Percentiles rank a stretch among this genome's conserved stretches.
Conservation (phyloP, 2,888 invertebrate species). For the Andrena trimmerana region DNA sequence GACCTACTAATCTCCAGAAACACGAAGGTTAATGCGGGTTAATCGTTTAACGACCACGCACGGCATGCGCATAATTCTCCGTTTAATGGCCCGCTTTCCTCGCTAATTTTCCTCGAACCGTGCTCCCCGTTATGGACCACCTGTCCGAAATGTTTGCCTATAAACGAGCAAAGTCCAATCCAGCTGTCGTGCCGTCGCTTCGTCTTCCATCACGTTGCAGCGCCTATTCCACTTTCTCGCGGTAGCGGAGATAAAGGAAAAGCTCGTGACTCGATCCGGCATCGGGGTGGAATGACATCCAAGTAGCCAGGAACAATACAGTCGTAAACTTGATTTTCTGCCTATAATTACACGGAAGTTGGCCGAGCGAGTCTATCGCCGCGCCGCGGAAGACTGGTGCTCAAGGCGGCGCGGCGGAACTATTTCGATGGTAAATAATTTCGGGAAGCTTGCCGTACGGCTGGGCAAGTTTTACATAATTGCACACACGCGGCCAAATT, state of each 20-base stretch:
- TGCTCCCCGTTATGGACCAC: slow-evolving; percentile 48
- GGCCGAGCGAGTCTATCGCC: neutral
- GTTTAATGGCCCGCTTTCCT: slow-evolving; percentile 56
- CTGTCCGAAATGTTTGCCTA: slow-evolving; percentile 46
- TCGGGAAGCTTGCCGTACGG: slow-evolving; percentile 35
- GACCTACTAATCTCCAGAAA: slow-evolving; percentile 38
- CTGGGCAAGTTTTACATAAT: slow-evolving; percentile 54
- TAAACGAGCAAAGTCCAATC: slow-evolving; percentile 31
- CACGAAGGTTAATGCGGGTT: slow-evolving; percentile 43
- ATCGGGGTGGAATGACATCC: neutral
- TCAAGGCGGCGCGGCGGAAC: slow-evolving; percentile 28
- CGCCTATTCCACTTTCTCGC: neutral
- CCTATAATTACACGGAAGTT: neutral
- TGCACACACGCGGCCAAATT: slow-evolving; percentile 53
- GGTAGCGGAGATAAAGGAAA: too few species aligned
- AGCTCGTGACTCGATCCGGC: neutral
- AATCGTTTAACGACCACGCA: slow-evolving; percentile 45
- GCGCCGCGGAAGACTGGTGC: slow-evolving; percentile 5
- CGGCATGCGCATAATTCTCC: slow-evolving; percentile 54
- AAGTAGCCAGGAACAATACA: neutral
- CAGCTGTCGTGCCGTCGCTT: neutral
- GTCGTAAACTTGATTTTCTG: neutral
- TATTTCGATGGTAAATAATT: slow-evolving; percentile 63
- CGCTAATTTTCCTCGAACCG: slow-evolving; percentile 58
- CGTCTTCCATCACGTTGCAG: neutral